Conservation (phyloP, 2,888 invertebrate species). For the Aphodius sticticus region DNA sequence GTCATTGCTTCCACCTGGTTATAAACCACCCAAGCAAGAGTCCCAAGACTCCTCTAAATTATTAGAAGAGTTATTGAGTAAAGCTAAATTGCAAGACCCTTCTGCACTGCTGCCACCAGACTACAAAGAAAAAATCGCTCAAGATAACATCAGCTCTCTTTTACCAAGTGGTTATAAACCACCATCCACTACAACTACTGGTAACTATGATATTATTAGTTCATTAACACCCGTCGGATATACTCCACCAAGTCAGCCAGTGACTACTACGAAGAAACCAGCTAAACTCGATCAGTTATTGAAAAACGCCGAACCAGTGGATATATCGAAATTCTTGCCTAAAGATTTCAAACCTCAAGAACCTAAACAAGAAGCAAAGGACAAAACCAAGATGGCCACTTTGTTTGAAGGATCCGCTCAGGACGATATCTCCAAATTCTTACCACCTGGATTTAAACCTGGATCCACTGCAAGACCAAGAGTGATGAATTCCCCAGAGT, state of each 20-base stretch:
- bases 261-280: constrained; percentile 32
- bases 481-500: constrained; percentile 21
- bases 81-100: constrained; percentile 52
- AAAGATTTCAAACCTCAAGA: constrained; percentile 54
- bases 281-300: constrained; percentile 29
- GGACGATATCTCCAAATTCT: constrained; percentile 55
- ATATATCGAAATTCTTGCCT: constrained; percentile 58
- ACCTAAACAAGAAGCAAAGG: background rate
- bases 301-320: constrained; percentile 56
- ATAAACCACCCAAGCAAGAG: constrained; percentile 35
- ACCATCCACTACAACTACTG: constrained; percentile 49
- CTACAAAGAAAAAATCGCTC: constrained; percentile 27
- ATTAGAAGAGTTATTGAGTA: constrained; percentile 43
- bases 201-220: constrained; percentile 57
- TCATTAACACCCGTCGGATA: constrained; percentile 72
- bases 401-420: constrained; percentile 54
- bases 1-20: constrained; percentile 54
- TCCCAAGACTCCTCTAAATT: constrained; percentile 37
- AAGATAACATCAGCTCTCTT: constrained; percentile 60
- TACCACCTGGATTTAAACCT: constrained; percentile 60
- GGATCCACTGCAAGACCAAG: constrained; percentile 50
- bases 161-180: constrained; percentile 69
- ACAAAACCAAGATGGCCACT: constrained; percentile 16
- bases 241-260: constrained; percentile 62
- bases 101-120: constrained; percentile 33